Conservation (phyloP, 2,888 invertebrate species). For the Celastrina argiolus region DNA sequence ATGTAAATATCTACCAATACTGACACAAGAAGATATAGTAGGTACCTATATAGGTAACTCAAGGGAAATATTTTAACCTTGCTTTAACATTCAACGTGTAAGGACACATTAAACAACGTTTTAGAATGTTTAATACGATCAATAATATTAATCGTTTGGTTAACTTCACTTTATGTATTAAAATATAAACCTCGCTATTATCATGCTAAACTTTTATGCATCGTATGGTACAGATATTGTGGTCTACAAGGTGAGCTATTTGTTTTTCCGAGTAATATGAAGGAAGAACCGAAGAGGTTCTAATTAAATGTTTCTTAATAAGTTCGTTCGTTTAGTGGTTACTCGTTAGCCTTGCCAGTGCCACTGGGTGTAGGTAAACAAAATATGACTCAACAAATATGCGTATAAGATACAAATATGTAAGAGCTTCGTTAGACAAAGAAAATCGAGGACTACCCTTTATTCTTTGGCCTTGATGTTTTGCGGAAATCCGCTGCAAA, state of each 20-base stretch:
- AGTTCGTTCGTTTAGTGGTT: conserved; percentile 1
- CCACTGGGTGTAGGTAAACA: neutral
- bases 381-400: conserved; percentile 20
- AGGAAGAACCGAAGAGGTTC: conserved; percentile 3
- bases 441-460: conserved; percentile 1
- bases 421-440: conserved; percentile 7
- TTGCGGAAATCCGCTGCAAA: conserved; percentile 15
- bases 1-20: neutral
- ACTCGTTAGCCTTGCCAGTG: neutral
- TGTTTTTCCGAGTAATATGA: neutral
- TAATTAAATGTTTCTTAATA: conserved; percentile 11
- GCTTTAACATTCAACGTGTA: neutral
- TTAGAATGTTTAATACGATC: neutral
- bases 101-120: neutral
- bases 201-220: too few species aligned
- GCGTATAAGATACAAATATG: neutral
- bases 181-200: neutral
- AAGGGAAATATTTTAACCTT: neutral
- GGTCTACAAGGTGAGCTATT: neutral
- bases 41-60: neutral
- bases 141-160: neutral
- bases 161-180: neutral
- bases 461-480: neutral
- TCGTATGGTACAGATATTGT: neutral
- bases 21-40: neutral